Evolutionary conservation across 2,113 vertebrate genomes (phyloP).

Genomic region (Geothlypis trichas): DNA sequence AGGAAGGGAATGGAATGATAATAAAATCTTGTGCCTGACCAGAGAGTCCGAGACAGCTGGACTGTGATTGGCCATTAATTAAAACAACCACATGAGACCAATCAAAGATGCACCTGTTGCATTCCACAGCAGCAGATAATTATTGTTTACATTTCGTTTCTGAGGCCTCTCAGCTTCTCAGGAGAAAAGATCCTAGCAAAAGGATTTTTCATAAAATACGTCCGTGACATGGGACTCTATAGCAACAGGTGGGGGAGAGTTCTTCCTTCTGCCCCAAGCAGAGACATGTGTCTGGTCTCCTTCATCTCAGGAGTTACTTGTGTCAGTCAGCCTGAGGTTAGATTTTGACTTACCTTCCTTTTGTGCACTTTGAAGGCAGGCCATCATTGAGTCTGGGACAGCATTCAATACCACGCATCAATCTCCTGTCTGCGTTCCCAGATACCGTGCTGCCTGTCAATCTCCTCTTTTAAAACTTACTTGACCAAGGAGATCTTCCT

Average conservation of each 20-base stretch:
- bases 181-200: too few species aligned
- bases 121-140: too few species aligned
- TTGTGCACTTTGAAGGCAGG: neutral
- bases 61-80: too few species aligned
- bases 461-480: neutral
- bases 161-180: too few species aligned
- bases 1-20: too few species aligned
- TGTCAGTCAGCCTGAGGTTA: neutral
- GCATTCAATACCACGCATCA: rapidly evolving
- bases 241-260: neutral
- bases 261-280: neutral
- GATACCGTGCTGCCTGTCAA: neutral
- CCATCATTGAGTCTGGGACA: neutral
- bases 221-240: too few species aligned
- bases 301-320: neutral
- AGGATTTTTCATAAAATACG: too few species aligned
- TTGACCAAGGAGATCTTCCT: neutral
- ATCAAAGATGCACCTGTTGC: too few species aligned
- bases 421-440: neutral
- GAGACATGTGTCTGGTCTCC: neutral
- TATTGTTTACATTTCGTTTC: too few species aligned
- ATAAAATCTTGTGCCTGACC: too few species aligned
- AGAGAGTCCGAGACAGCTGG: too few species aligned
- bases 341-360: neutral
- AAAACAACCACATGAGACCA: too few species aligned